Conservation (phyloP, 2,113 vertebrate genomes). For the Melanocharis versteri region DNA sequence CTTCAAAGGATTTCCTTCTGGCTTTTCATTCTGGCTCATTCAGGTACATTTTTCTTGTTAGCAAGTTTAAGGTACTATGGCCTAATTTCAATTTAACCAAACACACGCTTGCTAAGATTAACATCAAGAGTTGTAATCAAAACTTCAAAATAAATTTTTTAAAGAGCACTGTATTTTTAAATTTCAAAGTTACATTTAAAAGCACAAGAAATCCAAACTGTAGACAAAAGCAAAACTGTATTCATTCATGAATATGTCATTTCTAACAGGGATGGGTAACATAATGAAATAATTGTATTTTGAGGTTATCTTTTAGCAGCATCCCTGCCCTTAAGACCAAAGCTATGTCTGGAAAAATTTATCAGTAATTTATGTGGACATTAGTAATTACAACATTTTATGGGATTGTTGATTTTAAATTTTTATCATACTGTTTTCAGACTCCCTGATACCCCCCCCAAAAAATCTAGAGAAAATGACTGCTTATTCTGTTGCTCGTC, state of each 20-base stretch:
- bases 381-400: background rate
- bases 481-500: background rate
- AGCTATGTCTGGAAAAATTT: background rate
- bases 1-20: background rate
- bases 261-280: background rate
- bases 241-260: background rate
- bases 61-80: background rate
- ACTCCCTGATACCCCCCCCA: rapidly evolving
- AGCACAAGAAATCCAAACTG: background rate
- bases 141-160: background rate
- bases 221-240: background rate
- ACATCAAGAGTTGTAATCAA: background rate
- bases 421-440: background rate
- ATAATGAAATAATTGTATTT: background rate
- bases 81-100: background rate
- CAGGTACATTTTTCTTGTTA: background rate
- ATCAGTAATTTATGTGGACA: background rate
- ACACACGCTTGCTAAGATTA: background rate
- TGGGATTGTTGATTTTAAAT: background rate
- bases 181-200: background rate
- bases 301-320: background rate
- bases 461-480: background rate
- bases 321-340: background rate
- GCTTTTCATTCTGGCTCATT: background rate
- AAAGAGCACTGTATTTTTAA: background rate